These are phyloP conservation scores for Sphaerodactylus townsendi DNA, from an alignment of 2,113 vertebrate species.

Conservation along the genomic window DNA sequence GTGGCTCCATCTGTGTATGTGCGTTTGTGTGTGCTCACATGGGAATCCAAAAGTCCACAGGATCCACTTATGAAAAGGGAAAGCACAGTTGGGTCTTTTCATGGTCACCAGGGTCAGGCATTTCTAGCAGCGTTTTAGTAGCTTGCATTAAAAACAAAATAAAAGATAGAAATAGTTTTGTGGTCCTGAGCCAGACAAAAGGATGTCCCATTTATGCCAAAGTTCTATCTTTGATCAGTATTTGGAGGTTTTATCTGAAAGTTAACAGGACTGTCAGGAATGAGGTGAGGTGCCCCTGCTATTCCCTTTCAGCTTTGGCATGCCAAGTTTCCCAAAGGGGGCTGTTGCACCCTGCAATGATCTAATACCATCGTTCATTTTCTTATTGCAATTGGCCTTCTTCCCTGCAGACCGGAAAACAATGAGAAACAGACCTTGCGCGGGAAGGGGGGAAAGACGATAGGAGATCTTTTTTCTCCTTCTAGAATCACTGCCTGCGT, in stretches of 20 bases:
- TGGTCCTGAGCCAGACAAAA: not conserved
- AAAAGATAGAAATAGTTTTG: not conserved
- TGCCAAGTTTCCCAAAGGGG: not conserved
- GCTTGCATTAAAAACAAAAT: not conserved
- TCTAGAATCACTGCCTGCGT: slow-evolving; percentile 5
- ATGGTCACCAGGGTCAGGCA: not conserved
- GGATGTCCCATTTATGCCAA: not conserved
- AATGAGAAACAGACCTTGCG: slow-evolving; percentile 24
- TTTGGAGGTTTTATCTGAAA: not conserved
- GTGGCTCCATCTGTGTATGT: not conserved
- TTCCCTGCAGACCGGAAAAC: not conserved
- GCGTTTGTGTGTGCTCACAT: too few species aligned
- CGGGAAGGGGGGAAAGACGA: slow-evolving; percentile 18
- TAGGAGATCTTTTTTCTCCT: slow-evolving; percentile 6
- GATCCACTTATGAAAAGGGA: not conserved
- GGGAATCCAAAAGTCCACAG: not conserved
- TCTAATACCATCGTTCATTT: not conserved
- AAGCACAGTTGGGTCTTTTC: not conserved
- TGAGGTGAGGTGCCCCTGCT: not conserved
- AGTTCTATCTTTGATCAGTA: not conserved
- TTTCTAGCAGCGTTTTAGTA: not conserved
- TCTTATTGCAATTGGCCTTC: not conserved
- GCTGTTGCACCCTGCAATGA: not conserved
- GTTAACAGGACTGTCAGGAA: too few species aligned
- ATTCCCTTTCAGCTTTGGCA: not conserved